Evolutionary conservation across 2,888 invertebrate species (phyloP).

Genomic region (Stegophylla sp.): DNA sequence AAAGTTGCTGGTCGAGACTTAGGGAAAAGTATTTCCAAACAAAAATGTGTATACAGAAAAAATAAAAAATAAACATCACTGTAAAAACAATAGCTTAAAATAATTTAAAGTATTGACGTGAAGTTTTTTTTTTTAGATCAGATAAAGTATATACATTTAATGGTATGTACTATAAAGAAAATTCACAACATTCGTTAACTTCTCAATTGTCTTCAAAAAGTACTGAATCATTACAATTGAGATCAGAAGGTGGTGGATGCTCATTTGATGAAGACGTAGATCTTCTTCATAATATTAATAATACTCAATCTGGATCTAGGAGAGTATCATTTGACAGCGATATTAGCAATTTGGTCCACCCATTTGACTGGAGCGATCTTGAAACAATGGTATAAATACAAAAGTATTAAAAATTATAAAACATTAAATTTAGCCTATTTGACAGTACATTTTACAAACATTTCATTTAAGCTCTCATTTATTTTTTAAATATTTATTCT

Average conservation of each 20-base stretch:
- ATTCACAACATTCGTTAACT: constrained; percentile 4
- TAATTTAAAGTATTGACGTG: too few species aligned
- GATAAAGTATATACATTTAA: constrained; percentile 14
- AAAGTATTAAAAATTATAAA: too few species aligned
- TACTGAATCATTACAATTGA: constrained; percentile 11
- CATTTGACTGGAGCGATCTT: constrained; percentile 46
- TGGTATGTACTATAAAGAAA: constrained; percentile 7
- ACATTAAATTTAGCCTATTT: too few species aligned
- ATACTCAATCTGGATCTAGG: background rate
- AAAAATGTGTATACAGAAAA: too few species aligned
- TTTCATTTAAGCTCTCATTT: too few species aligned
- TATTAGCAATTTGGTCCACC: background rate
- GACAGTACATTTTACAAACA: too few species aligned
- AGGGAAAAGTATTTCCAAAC: too few species aligned
- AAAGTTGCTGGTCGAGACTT: too few species aligned
- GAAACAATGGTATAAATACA: constrained; percentile 51
- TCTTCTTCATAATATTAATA: background rate
- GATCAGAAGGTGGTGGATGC: constrained; percentile 16
- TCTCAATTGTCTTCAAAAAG: constrained; percentile 11
- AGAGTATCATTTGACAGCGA: background rate
- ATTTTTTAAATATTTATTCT: too few species aligned
- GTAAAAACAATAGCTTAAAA: too few species aligned
- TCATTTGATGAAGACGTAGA: background rate
- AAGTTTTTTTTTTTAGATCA: background rate
- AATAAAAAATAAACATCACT: too few species aligned